Base-by-base conservation (phyloP, 2,888 invertebrate genomes). In the Crematogaster levior region DNA sequence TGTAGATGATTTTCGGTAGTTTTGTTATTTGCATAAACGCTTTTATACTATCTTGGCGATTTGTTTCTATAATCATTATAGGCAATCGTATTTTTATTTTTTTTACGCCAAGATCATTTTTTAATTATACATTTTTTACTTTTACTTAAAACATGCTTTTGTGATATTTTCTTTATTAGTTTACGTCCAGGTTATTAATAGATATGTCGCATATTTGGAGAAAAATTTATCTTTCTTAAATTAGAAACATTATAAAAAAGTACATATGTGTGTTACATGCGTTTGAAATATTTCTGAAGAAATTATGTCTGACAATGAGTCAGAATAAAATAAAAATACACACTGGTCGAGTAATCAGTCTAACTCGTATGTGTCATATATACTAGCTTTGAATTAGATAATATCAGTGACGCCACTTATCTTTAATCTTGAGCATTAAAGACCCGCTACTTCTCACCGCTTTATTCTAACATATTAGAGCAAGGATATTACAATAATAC, bases 331-430 rank as follows among this genome's bases (percentile, higher is more conserved):
- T 66, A 77, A 56, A 66, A 77, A 66, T 56, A 43, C 3, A 46
- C 7, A 18, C 30, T 30, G 5, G 27, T 40, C 12, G 30, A 40
- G 21, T 66, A 27, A 77, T 65, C 66, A 43, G 2, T 53, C 40
- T 66, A 40, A 65, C 24, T 18, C 21, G 30, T 74, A 40, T 12
- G 15, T 53, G 48, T 72, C 51, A n/a, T 10, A 24, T 77, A 53
- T 40, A 30, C 15, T 46, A 12, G 40, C 53, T 77, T 77, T 77
- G 40, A 77, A 77, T 77, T 56, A 77, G 66, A 77, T 77, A 77
- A 77, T 77, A 30, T 77, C 66, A 30, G 48, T 75, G 65, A 75
- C 40, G 65, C 65, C 75, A 75, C 75, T 75, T 75, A 65, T 75
- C 75, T 75, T 53, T 75, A 75, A 75, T 75, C 65, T 65, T 40